Evolutionary conservation across 2,888 invertebrate genomes (phyloP).

Genomic region (Harpalus rufipes): DNA sequence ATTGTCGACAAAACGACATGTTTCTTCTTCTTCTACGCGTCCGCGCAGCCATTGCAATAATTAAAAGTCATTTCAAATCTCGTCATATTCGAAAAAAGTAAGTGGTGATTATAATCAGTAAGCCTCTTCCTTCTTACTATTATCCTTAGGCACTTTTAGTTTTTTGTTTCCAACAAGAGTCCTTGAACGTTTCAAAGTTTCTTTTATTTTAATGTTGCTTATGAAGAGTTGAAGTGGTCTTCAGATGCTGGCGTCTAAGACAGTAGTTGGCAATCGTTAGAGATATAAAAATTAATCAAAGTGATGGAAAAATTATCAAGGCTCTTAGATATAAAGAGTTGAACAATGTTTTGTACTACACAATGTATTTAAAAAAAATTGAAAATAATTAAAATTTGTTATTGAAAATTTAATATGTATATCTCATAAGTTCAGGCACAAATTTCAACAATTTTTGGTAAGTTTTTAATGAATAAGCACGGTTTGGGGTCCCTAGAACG

Average conservation of each 20-base stretch:
- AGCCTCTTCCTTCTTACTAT: conserved; percentile 41
- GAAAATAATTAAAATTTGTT: too few species aligned
- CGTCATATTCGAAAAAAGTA: conserved; percentile 26
- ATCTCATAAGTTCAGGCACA: too few species aligned
- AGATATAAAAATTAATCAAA: conserved; percentile 18
- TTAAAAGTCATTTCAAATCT: conserved; percentile 39
- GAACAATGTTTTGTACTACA: neutral
- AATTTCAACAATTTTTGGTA: too few species aligned
- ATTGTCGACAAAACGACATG: neutral
- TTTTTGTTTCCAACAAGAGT: conserved; percentile 34
- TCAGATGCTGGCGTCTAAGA: conserved; percentile 51
- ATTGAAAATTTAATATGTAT: too few species aligned
- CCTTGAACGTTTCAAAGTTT: conserved; percentile 50
- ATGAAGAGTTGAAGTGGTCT: conserved; percentile 53
- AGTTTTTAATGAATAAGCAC: too few species aligned
- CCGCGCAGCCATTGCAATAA: conserved; percentile 1
- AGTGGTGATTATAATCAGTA: conserved; percentile 39
- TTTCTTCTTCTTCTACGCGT: neutral
- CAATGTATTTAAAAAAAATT: neutral
- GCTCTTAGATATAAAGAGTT: neutral
- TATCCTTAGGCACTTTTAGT: conserved; percentile 37
- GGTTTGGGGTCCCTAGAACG: too few species aligned
- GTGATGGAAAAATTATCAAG: conserved; percentile 1
- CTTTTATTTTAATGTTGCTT: conserved; percentile 37
- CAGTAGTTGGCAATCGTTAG: conserved; percentile 54